Percentiles rank a stretch among this genome's conserved stretches.
phyloP scores from a whole-genome alignment of 2,888 invertebrate genomes.

The Lasioglossum vierecki region DNA sequence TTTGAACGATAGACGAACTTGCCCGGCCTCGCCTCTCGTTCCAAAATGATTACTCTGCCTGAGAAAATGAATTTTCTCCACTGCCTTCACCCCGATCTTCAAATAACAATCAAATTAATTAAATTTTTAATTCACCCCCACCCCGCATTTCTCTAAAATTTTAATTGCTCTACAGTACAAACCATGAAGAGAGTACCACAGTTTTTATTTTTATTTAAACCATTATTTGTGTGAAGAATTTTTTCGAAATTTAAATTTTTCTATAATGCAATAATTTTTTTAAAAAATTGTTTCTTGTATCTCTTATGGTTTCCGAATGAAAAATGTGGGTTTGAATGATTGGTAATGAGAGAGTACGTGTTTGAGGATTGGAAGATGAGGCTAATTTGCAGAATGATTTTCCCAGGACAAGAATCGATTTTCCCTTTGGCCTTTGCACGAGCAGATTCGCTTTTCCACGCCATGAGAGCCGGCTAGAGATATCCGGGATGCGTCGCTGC shows the following conservation, averaged over 20 bases:
- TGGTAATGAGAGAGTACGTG: neutral
- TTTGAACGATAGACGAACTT: constrained; percentile 79
- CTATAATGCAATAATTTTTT: neutral
- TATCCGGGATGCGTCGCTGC: constrained; percentile 72
- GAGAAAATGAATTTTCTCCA: neutral
- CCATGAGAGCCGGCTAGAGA: constrained; percentile 72
- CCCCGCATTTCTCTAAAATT: neutral
- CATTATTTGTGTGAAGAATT: neutral
- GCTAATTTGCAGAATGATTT: constrained; percentile 40
- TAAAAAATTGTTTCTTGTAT: no score
- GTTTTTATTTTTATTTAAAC: neutral
- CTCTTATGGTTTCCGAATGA: neutral
- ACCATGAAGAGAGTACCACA: neutral
- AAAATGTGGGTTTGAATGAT: neutral
- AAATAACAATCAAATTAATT: neutral
- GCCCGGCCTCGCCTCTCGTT: constrained; percentile 21
- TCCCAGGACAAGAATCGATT: constrained; percentile 54
- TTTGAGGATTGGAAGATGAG: neutral
- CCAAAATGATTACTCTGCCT: neutral
- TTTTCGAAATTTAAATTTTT: neutral
- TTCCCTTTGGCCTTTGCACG: constrained; percentile 31
- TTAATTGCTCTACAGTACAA: neutral
- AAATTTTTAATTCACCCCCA: neutral
- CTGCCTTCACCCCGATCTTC: neutral
- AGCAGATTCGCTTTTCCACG: constrained; percentile 49